These are phyloP conservation scores for Electrophaes corylata DNA, from an alignment of 2,888 invertebrate species.

Conservation along the genomic window DNA sequence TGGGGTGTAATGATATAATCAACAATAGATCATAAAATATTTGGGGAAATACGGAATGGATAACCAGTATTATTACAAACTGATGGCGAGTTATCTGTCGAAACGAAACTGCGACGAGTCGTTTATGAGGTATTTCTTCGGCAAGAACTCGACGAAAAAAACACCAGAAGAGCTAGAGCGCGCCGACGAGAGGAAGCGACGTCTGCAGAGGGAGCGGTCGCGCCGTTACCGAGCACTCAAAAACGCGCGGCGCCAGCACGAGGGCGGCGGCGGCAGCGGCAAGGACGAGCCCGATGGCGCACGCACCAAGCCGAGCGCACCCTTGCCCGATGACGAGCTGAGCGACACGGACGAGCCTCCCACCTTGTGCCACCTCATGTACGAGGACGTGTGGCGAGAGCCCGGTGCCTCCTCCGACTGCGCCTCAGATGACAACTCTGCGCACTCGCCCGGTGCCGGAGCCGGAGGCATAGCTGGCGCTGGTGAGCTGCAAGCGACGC, in stretches of 20 bases:
- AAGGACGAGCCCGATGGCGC: conserved; percentile 56
- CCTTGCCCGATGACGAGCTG: conserved; percentile 67
- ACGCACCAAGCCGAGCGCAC: conserved; percentile 56
- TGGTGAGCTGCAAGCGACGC: too few species aligned
- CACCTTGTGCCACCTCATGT: conserved; percentile 71
- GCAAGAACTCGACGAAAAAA: conserved; percentile 75
- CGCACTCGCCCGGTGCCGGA: conserved; percentile 66
- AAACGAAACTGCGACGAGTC: conserved; percentile 81
- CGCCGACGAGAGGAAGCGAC: conserved; percentile 75
- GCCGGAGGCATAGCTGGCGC: too few species aligned
- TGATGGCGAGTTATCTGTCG: conserved; percentile 79
- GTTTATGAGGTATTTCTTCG: conserved; percentile 80
- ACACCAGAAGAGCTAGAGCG: conserved; percentile 76
- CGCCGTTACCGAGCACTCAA: conserved; percentile 75
- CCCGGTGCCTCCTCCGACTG: conserved; percentile 63
- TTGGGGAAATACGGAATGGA: conserved; percentile 57
- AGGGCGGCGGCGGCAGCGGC: conserved; percentile 58
- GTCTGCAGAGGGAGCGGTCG: conserved; percentile 74
- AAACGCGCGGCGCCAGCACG: conserved; percentile 75
- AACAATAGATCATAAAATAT: conserved; percentile 20
- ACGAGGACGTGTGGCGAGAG: conserved; percentile 45
- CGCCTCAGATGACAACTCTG: conserved; percentile 76
- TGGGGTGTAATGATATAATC: conserved; percentile 32
- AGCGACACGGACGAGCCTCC: conserved; percentile 78
- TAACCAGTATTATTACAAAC: conserved; percentile 78